Evolutionary conservation across 2,113 vertebrate species (phyloP), one percentile per base, ranked within the genome.

Genomic region (Aegithalos caudatus): DNA sequence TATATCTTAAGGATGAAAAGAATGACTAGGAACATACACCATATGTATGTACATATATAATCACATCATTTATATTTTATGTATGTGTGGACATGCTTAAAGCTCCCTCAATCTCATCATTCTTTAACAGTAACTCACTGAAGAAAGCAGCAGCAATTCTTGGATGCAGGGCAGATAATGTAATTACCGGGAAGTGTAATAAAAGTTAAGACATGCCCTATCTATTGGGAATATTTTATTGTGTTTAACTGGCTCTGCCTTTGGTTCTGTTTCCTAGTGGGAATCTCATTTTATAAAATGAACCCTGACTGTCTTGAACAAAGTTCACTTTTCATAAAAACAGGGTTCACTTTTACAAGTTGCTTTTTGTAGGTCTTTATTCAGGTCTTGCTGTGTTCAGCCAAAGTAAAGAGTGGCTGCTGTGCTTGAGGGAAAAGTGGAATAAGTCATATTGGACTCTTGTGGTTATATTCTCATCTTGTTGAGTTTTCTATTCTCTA

Each of bases 161-260:
- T 88, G 97, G 98, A 56, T 95, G 98, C 67, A 97, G 97, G 65
- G 95, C 81, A 45, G 97, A 98, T 50, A 98, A 97, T 71, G 97
- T 98, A 76, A 76, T 97, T 77, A 21, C 94, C 67, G 94, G 98
- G 80, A 98, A 97, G 88, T 98, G 97, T 94, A 97, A 98, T 97
- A 96, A 98, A 97, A 98, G 96, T 97, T 98, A 94, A 61, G 47
- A 38, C n/a, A 42, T 14, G 11, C 5, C 38, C 16, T 1, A 0
- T 22, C 21, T 64, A 10, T 56, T 1, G 3, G 57, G 33, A 74
- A 77, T 77, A 42, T 51, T 86, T 72, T 40, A 8, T 69, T 70
- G 13, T 4, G 2, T n/a, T 62, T 88, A 67, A 37, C 35, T 47
- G 42, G 14, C 4, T 80, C 29, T 84, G 31, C 18, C 11, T 88